These are phyloP conservation scores for Pyrgilauda ruficollis DNA, from an alignment of 2,113 vertebrate species.

Conservation along the genomic window DNA sequence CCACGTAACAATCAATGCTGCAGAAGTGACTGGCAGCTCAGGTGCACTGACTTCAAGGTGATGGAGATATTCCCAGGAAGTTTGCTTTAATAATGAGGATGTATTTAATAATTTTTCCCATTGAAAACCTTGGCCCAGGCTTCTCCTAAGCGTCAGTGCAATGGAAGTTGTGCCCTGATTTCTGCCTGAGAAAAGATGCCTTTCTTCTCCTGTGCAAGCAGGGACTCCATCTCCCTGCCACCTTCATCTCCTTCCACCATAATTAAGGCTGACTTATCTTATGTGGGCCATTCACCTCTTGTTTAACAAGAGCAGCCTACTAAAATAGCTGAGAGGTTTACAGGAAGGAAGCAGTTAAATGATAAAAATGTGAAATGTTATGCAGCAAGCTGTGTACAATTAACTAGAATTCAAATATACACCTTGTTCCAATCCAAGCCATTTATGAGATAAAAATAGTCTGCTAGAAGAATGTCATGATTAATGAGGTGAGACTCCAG, in stretches of 20 bases:
- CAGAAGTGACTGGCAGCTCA: not conserved
- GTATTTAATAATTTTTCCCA: not conserved
- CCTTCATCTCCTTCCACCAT: not conserved
- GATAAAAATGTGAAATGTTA: constrained; percentile 77
- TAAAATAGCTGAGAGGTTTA: constrained; percentile 41
- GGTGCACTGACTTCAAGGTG: not conserved
- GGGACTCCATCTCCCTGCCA: not conserved
- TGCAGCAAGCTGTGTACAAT: constrained; percentile 90
- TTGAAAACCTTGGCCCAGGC: not conserved
- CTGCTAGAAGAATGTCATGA: constrained; percentile 94
- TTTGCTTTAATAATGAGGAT: not conserved
- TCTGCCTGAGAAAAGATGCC: not conserved
- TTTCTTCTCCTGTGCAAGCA: not conserved
- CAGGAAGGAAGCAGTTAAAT: constrained; percentile 81
- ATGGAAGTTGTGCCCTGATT: not conserved
- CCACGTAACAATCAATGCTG: not conserved
- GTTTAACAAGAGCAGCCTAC: constrained; percentile 3
- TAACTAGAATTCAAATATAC: constrained; percentile 93
- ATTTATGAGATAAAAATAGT: constrained; percentile 99
- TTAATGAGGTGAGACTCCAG: constrained; percentile 98
- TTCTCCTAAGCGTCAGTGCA: not conserved
- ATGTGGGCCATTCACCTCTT: not conserved
- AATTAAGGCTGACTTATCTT: constrained; percentile 49
- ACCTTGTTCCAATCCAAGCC: constrained; percentile 87
- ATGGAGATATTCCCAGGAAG: not conserved